Base-by-base conservation (phyloP, 2,888 invertebrate species). In the Lepidocyrtinus sp. region DNA sequence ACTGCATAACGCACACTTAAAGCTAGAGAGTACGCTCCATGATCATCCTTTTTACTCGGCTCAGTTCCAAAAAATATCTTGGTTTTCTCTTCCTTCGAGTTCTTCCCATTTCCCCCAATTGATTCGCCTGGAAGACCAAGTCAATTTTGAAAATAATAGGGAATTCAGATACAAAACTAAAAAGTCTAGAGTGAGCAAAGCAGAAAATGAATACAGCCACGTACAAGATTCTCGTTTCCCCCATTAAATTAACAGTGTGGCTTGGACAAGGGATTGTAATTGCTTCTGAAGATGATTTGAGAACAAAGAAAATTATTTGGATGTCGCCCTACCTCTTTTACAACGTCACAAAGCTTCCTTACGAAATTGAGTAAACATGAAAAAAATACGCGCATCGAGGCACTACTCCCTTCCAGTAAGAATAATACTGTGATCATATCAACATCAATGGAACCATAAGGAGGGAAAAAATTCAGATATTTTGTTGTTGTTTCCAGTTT, bases 11-110 rank as follows among this genome's bases (percentile, higher is more conserved):
- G n/a, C 59, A 59, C 59, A 59, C 59, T 59, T 59, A 55, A 59
- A 12, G 59, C 59, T 9, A 21, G 59, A 59, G 21, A 1, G 7
- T 59, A n/a, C 17, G 5, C 55, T 55, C 55, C 17, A 12, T 55
- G 55, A 55, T 55, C 19, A 59, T 21, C 50, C 50, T 59, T 21
- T 59, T 2, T 21, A 21, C 77, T 77, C 70, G 82, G 77, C 82
- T 70, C 61, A n/a, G 77, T 73, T 77, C 82, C 82, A 83, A 82
- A 83, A 81, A 59, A 59, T 21, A 21, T 26, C 19, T 68, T 68
- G 61, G 22, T 80, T 69, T 75, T 74, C 25, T n/a, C 65, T 65
- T 61, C 65, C 59, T 68, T 46, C 12, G 19, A 62, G 46, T 79
- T 19, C 36, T 26, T 59, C n/a, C 63, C 36, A 26, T 26, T 63